These are phyloP conservation scores for Agraylea sexmaculata DNA, from an alignment of 1,140 invertebrate genomes.

Conservation along the genomic window DNA sequence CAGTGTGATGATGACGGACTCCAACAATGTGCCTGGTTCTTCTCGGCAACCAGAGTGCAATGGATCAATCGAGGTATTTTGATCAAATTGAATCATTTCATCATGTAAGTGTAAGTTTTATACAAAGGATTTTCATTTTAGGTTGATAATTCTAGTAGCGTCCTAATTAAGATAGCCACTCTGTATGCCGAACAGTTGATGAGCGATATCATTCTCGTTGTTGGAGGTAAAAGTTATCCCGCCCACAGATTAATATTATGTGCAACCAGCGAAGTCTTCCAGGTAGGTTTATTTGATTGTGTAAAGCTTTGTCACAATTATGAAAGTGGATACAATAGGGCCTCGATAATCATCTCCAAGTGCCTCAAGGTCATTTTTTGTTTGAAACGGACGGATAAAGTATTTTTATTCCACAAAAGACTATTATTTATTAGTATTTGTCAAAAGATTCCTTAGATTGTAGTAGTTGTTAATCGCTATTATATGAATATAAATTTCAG, in stretches of 20 bases:
- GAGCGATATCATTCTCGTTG: conserved; percentile 75
- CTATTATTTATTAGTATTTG: neutral
- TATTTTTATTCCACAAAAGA: too few species aligned
- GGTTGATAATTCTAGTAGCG: conserved; percentile 70
- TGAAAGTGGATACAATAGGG: too few species aligned
- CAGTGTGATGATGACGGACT: too few species aligned
- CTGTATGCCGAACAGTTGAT: conserved; percentile 73
- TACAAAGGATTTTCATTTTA: conserved; percentile 27
- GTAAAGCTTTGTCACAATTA: neutral
- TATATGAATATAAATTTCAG: conserved; percentile 43
- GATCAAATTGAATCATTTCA: too few species aligned
- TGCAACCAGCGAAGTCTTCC: conserved; percentile 91
- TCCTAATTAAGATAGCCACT: conserved; percentile 68
- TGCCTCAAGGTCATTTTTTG: too few species aligned
- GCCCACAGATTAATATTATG: conserved; percentile 86
- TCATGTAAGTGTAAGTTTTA: too few species aligned
- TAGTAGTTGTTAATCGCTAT: neutral
- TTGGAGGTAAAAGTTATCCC: conserved; percentile 68
- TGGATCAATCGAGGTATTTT: conserved; percentile 11
- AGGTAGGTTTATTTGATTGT: conserved; percentile 41
- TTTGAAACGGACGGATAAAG: too few species aligned
- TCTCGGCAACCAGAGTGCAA: neutral
- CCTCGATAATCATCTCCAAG: too few species aligned
- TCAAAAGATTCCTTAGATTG: neutral
- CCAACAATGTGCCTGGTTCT: neutral